Evolutionary conservation across 2,113 vertebrate species (phyloP).

Genomic region (Malaclemys terrapin): DNA sequence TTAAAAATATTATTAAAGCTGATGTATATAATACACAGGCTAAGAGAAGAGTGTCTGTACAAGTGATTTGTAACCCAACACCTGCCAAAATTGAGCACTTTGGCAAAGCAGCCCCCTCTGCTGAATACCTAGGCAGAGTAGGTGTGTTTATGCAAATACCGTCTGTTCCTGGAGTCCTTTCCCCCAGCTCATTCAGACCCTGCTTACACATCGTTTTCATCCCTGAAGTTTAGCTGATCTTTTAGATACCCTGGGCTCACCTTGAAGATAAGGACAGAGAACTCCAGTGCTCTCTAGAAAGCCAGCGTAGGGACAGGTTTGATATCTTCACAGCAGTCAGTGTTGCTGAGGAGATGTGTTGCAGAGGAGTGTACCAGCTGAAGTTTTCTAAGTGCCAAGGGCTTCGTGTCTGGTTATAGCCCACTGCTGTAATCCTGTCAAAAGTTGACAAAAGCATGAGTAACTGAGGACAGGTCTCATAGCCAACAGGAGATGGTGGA

Average conservation of each 20-base stretch:
- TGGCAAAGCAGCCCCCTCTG: background rate
- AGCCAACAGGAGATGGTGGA: background rate
- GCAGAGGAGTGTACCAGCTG: background rate
- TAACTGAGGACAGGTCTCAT: background rate
- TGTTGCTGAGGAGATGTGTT: background rate
- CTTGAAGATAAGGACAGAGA: background rate
- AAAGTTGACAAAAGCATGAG: background rate
- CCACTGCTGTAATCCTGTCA: background rate
- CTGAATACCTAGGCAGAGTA: background rate
- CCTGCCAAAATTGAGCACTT: background rate
- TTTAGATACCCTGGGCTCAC: background rate
- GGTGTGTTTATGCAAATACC: background rate
- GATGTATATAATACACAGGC: too few species aligned
- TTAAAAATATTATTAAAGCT: too few species aligned
- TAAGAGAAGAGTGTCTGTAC: too few species aligned
- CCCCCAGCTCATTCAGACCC: background rate
- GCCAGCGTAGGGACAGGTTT: background rate
- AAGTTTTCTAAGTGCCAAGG: background rate
- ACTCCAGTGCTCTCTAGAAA: background rate
- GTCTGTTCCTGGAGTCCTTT: background rate
- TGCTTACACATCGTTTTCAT: background rate
- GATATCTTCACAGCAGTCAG: background rate
- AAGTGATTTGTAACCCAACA: too few species aligned
- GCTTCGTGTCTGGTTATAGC: background rate
- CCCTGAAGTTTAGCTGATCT: background rate